Base-by-base conservation (phyloP, 2,888 invertebrate species). In the Tridacna gigas region DNA sequence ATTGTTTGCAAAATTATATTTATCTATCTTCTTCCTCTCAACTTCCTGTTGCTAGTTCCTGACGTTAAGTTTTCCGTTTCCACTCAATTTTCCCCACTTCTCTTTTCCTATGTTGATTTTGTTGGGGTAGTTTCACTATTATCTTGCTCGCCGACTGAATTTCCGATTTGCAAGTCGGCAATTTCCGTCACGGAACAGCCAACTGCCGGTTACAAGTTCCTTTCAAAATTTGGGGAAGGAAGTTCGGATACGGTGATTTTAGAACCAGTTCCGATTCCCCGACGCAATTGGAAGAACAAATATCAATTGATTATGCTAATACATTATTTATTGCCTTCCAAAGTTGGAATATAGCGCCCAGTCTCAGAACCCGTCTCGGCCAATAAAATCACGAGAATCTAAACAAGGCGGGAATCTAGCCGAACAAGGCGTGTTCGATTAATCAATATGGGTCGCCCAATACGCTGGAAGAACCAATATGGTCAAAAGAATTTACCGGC, bases 221-320 rank as follows among this genome's bases (percentile, higher is more conserved):
- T 86, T 88, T 86, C 87, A 83, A 89, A 89, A 89, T 89, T 89
- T 88, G 89, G 71, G 89, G 90, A 89, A 91, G 91, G 91, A 92
- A 91, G 89, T 90, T 73, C 84, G 89, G 89, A 89, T 90, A 91
- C 90, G 88, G 86, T 87, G 90, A 90, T 91, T 91, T 92, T 91
- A 91, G 89, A 90, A 88, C 84, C 86, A 90, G 92, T 92, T 92
- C 92, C 92, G 92, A 88, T 90, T 82, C 85, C 76, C 82, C 83
- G 82, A 86, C 83, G 89, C 89, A 88, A 90, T 91, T 89, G 90
- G 87, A 89, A 86, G 89, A 89, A 90, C 90, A 91, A 90, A 88
- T 89, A 87, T 82, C 82, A 88, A 91, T 92, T 90, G 92, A 92
- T 92, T 91, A 91, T 90, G 83, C 83, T 81, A 86, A 88, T 87